Conservation (phyloP, 2,113 vertebrate genomes). For the Gavia stellata region DNA sequence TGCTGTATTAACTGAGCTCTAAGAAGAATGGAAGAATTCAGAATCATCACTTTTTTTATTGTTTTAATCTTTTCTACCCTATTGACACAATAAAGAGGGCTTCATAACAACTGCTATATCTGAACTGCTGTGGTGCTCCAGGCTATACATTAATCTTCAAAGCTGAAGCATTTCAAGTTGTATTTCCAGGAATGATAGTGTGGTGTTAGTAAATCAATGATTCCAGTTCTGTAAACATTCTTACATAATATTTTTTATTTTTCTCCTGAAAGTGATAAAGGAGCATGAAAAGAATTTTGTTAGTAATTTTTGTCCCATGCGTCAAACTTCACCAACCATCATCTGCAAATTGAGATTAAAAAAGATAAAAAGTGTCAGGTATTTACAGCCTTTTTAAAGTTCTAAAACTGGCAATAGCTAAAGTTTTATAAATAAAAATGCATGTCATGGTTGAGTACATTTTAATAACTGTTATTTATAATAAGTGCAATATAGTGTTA, state of each 20-base stretch:
- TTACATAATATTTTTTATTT: not conserved
- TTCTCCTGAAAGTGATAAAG: not conserved
- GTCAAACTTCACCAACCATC: not conserved
- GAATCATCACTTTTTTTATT: not conserved
- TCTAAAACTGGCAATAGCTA: conserved; percentile 1
- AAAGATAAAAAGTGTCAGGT: not conserved
- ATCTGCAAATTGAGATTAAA: not conserved
- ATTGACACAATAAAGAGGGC: not conserved
- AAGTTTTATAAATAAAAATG: conserved; percentile 41
- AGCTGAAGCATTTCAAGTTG: not conserved
- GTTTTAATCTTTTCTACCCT: not conserved
- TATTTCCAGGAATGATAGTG: not conserved
- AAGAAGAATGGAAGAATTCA: not conserved
- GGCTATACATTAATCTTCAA: conserved; percentile 8
- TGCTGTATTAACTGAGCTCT: not conserved
- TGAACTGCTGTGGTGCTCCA: not conserved
- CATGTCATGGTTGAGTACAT: conserved; percentile 38
- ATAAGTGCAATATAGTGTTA: not conserved
- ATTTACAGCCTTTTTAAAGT: not conserved
- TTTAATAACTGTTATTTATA: conserved; percentile 66
- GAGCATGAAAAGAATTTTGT: not conserved
- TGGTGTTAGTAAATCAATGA: not conserved
- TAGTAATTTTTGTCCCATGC: not conserved
- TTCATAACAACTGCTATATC: not conserved
- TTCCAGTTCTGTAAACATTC: not conserved